phyloP scores from a whole-genome alignment of 1,140 invertebrate genomes.

The Panagrolaimus sp. region DNA sequence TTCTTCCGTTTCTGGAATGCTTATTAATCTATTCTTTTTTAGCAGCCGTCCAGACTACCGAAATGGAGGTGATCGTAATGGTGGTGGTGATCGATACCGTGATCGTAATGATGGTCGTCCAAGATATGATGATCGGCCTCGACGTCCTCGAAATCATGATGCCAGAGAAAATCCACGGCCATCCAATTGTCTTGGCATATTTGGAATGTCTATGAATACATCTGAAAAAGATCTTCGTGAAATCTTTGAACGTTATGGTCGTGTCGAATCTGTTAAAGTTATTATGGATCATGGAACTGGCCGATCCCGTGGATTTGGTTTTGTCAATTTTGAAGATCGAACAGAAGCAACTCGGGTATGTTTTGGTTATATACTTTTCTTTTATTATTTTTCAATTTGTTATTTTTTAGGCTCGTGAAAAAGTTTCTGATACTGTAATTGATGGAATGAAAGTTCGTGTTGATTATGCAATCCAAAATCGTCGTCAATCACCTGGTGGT shows the following conservation, averaged over 20 bases:
- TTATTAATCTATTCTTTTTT: background rate
- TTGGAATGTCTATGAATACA: slow-evolving; percentile 34
- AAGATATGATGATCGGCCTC: background rate
- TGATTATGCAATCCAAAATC: slow-evolving; percentile 84
- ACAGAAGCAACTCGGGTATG: slow-evolving; percentile 72
- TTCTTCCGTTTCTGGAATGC: no score
- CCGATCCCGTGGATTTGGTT: slow-evolving; percentile 86
- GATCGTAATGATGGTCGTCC: background rate
- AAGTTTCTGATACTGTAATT: slow-evolving; percentile 84
- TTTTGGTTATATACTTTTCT: no score
- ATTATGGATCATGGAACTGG: slow-evolving; percentile 65
- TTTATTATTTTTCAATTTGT: no score
- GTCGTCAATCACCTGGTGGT: background rate
- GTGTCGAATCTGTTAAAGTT: slow-evolving; percentile 30
- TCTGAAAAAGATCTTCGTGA: slow-evolving; percentile 25
- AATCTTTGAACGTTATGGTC: slow-evolving; percentile 27
- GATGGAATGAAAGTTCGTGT: slow-evolving; percentile 85
- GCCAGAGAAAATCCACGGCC: slow-evolving; percentile 27
- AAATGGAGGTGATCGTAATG: background rate
- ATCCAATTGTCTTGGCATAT: slow-evolving; percentile 28
- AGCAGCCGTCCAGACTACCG: background rate
- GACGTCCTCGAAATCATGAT: slow-evolving; percentile 11
- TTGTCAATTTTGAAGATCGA: slow-evolving; percentile 83
- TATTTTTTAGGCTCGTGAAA: slow-evolving; percentile 73
- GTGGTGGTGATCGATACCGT: background rate